Conservation (phyloP, 1,140 invertebrate species). For the Anadara kagoshimensis region DNA sequence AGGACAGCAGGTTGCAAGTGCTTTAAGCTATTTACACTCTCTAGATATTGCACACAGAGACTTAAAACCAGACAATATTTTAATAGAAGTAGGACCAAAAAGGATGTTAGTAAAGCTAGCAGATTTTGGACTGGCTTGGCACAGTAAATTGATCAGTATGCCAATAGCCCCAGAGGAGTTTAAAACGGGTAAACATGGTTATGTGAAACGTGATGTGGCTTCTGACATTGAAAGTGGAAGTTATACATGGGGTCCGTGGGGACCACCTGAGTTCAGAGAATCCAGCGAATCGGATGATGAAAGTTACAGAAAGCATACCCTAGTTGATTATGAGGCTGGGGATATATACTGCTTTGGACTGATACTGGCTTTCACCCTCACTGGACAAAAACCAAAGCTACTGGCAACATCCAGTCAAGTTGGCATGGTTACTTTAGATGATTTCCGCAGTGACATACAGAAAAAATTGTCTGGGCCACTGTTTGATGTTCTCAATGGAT, state of each 20-base stretch:
- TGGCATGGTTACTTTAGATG: background rate
- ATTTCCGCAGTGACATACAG: background rate
- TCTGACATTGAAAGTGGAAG: background rate
- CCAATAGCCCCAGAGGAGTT: background rate
- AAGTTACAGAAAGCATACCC: background rate
- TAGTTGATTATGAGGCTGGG: constrained; percentile 28
- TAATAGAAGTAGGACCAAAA: constrained; percentile 28
- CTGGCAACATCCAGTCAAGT: background rate
- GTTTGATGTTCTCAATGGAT: constrained; percentile 11
- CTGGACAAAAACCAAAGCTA: constrained; percentile 33
- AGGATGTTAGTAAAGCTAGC: constrained; percentile 37
- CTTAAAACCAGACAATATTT: constrained; percentile 85
- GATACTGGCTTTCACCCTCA: constrained; percentile 32
- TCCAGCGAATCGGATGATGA: background rate
- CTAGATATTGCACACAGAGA: constrained; percentile 95
- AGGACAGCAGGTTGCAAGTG: constrained; percentile 39
- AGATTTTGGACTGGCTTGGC: constrained; percentile 43
- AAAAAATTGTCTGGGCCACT: background rate
- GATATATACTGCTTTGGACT: constrained; percentile 43
- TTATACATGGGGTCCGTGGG: constrained; percentile 17
- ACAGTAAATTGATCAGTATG: constrained; percentile 22
- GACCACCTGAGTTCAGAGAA: constrained; percentile 26
- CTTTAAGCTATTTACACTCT: constrained; percentile 37
- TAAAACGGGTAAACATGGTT: too few relatives aligned
- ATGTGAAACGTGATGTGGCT: background rate